phyloP scores from a whole-genome alignment of 2,113 vertebrate species.

The Hippocampus guttulatus region DNA sequence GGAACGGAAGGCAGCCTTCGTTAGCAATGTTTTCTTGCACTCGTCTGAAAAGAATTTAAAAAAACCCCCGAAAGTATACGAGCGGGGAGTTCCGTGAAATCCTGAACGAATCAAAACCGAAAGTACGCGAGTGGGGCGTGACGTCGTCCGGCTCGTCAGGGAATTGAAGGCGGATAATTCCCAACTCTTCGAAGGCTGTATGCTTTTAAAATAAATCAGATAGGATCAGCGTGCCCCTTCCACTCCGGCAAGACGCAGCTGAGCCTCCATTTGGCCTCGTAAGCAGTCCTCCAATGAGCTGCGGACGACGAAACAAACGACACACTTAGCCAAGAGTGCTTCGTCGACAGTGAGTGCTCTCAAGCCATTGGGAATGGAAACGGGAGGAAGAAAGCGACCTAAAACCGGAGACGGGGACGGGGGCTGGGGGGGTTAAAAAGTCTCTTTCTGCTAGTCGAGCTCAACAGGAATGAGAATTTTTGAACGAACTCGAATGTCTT shows the following conservation, averaged over 20 bases:
- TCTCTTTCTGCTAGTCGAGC: too few relatives aligned
- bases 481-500: too few relatives aligned
- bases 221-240: conserved; percentile 35
- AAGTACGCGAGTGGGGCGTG: conserved; percentile 22
- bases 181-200: conserved; percentile 30
- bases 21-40: conserved; percentile 8
- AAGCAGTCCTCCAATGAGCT: not conserved
- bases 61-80: not conserved
- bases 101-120: not conserved
- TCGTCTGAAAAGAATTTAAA: conserved; percentile 1
- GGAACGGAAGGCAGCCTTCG: conserved; percentile 1
- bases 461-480: too few relatives aligned
- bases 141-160: conserved; percentile 47
- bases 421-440: too few relatives aligned
- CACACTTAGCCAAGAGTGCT: not conserved
- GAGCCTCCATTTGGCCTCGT: conserved; percentile 39
- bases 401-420: too few relatives aligned
- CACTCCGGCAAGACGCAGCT: conserved; percentile 50
- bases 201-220: conserved; percentile 54
- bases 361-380: not conserved
- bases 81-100: too few relatives aligned
- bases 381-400: too few relatives aligned
- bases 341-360: not conserved
- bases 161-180: conserved; percentile 50
- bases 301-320: not conserved